These are phyloP conservation scores for Apogon talboti DNA, from an alignment of 2,797 vertebrate species.

Conservation along the genomic window DNA sequence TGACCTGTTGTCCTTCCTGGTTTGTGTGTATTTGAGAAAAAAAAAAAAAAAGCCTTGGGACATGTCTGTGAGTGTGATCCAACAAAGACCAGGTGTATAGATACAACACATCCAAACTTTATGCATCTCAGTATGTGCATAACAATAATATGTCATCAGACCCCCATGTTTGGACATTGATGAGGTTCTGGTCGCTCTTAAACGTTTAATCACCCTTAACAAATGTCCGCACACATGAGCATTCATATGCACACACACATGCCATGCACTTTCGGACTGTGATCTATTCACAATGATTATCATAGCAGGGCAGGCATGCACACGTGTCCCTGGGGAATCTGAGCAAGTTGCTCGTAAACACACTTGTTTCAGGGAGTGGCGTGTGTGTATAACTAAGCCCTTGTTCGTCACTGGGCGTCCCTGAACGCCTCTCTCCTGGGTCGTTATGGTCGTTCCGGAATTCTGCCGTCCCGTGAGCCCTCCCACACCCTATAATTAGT, in stretches of 20 bases:
- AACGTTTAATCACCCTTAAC: conserved; percentile 34
- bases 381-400: conserved; percentile 71
- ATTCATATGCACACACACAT: conserved; percentile 25
- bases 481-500: conserved; percentile 82
- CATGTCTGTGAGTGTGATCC: conserved; percentile 28
- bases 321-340: conserved; percentile 74
- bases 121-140: conserved; percentile 13
- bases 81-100: conserved; percentile 27
- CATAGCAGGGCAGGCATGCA: conserved; percentile 76
- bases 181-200: conserved; percentile 23
- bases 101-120: conserved; percentile 27
- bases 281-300: conserved; percentile 67
- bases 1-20: conserved; percentile 61
- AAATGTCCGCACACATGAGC: conserved; percentile 29
- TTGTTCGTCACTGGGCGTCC: conserved; percentile 79
- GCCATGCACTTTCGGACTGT: conserved; percentile 41
- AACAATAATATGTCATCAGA: conserved; percentile 17
- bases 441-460: conserved; percentile 72
- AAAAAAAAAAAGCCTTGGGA: neutral
- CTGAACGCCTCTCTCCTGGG: conserved; percentile 66
- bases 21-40: conserved; percentile 31
- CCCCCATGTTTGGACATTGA: conserved; percentile 24
- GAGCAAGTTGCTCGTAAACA: conserved; percentile 67
- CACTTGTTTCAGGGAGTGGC: conserved; percentile 67
- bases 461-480: conserved; percentile 72